A percentile compares a stretch with the other conserved stretches of the same genome.
Conservation (phyloP, 1,140 invertebrate species). For the Dufourea novaeangliae region DNA sequence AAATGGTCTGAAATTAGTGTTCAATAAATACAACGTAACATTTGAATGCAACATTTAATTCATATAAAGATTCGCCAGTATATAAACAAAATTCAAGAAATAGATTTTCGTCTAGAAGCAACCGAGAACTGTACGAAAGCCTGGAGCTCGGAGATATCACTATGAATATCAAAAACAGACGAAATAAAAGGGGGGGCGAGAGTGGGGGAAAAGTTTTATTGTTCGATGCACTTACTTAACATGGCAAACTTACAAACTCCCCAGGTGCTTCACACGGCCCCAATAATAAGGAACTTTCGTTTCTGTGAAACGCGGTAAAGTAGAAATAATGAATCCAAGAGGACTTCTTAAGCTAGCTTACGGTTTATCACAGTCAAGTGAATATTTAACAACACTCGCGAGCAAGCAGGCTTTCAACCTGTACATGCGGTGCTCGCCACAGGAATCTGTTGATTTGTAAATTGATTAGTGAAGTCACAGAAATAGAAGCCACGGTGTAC, state of each 20-base stretch:
- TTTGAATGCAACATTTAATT: no score
- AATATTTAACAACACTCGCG: constrained; percentile 60
- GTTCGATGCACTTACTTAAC: constrained; percentile 32
- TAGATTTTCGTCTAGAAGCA: background rate
- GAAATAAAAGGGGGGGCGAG: background rate
- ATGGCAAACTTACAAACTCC: constrained; percentile 25
- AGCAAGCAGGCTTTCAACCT: constrained; percentile 42
- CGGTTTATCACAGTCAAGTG: constrained; percentile 59
- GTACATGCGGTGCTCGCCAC: background rate
- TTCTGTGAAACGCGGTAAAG: constrained; percentile 54
- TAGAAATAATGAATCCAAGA: constrained; percentile 59
- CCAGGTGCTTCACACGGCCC: constrained; percentile 51
- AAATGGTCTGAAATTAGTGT: no score
- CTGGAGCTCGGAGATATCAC: background rate
- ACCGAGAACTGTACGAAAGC: background rate
- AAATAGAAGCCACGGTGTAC: no score
- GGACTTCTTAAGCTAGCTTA: constrained; percentile 57
- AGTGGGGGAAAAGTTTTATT: constrained; percentile 8
- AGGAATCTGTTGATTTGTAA: background rate
- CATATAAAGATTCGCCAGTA: no score
- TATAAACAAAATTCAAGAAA: background rate
- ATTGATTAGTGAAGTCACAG: background rate
- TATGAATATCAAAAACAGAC: background rate
- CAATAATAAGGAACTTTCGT: constrained; percentile 61
- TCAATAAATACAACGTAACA: no score